Base-by-base conservation (phyloP, 2,888 invertebrate species). In the Drosophila melanocephala region DNA sequence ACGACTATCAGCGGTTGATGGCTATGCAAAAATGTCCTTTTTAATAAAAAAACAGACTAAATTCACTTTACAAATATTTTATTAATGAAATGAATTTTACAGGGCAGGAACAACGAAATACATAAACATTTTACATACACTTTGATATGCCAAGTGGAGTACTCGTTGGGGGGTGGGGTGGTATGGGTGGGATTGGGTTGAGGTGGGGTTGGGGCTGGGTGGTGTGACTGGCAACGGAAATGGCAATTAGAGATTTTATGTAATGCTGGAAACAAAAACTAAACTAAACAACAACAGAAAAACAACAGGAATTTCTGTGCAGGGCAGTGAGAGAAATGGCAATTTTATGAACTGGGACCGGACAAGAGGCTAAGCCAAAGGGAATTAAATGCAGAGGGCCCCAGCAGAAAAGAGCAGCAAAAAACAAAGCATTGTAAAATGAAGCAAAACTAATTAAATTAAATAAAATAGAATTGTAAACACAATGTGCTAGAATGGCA, bases 391-490 rank as follows among this genome's bases (percentile, higher is more conserved):
- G 57, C n/a, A 60, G 70, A 50, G 30, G n/a, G n/a, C 28, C 19
- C 37, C 28, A 68, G 10, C 3, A 37, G 12, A 42, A 60, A 19
- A 37, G 2, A 68, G 57, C 26, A 52, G 26, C 12, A 35, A 22
- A 57, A 37, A 72, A 47, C 69, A 69, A 56, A 62, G 67, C 60
- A 44, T 56, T 70, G 75, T 72, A 81, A 87, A 84, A 62, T 87
- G 67, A 77, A 77, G 85, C 83, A 76, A 82, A 85, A 85, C 90
- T 87, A 86, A 86, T 86, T 87, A 80, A 86, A 86, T 86, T 86
- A 87, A 84, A 89, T 89, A 70, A 79, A 84, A 81, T 87, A 72
- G 60, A 75, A 87, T 80, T 77, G 80, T 82, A 89, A 89, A 82
- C 85, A 89, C 37, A 57, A 79, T 58, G 33, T 10, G 35, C 33